Evolutionary conservation across 2,797 vertebrate genomes (phyloP).

Genomic region (Morelia viridis): DNA sequence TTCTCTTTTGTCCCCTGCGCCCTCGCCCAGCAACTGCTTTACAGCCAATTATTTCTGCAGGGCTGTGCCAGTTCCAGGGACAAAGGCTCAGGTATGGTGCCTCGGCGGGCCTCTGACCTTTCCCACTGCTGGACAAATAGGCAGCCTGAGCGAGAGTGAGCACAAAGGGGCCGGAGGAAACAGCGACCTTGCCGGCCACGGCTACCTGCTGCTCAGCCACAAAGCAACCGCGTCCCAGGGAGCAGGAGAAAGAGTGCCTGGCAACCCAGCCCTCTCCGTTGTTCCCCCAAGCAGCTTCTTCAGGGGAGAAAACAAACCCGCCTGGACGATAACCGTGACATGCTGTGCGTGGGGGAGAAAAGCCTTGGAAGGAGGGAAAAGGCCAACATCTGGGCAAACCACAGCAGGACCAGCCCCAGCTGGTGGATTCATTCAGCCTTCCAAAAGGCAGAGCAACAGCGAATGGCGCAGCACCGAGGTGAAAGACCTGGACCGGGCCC

Average conservation of each 20-base stretch:
- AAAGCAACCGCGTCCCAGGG: conserved; percentile 78
- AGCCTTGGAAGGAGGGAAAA: conserved; percentile 78
- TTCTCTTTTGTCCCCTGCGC: too few relatives aligned
- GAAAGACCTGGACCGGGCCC: conserved; percentile 75
- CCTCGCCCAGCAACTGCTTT: conserved; percentile 16
- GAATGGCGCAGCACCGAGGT: conserved; percentile 76
- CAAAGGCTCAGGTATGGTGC: conserved; percentile 83
- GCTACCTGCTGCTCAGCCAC: conserved; percentile 91
- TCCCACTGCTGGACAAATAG: conserved; percentile 76
- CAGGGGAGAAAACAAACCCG: conserved; percentile 59
- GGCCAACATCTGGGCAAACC: conserved; percentile 91
- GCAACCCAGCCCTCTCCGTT: conserved; percentile 88
- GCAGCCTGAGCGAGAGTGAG: conserved; percentile 64
- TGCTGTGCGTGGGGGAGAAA: conserved; percentile 88
- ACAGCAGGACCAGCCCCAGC: conserved; percentile 68
- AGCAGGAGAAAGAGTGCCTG: conserved; percentile 78
- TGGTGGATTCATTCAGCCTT: conserved; percentile 75
- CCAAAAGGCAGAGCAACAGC: conserved; percentile 77
- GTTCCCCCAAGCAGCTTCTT: conserved; percentile 68
- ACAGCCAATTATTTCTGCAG: conserved; percentile 58
- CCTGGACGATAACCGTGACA: conserved; percentile 84
- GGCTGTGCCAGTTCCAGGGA: conserved; percentile 51
- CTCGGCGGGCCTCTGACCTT: conserved; percentile 80
- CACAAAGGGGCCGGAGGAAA: conserved; percentile 84
- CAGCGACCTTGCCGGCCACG: conserved; percentile 75